Conservation (phyloP, 2,888 invertebrate species). For the Lutraria lutraria region DNA sequence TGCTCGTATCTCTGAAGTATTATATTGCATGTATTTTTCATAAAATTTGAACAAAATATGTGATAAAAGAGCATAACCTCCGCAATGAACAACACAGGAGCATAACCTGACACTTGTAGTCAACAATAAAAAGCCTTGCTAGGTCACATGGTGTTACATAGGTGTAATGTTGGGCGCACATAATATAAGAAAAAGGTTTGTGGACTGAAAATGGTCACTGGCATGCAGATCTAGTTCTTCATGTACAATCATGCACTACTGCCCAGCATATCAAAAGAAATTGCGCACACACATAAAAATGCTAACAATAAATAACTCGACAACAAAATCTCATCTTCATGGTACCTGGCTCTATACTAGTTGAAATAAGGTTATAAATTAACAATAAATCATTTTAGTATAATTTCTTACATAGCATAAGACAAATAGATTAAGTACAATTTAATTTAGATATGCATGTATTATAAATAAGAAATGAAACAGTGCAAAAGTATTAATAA, state of each 20-base stretch:
- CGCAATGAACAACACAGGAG: no score
- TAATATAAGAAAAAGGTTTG: neutral
- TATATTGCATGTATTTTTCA: no score
- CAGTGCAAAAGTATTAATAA: neutral
- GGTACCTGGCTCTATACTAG: neutral
- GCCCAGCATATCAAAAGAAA: conserved; percentile 35
- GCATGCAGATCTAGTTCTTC: neutral
- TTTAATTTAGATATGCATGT: neutral
- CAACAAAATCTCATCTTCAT: neutral
- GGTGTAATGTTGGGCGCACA: conserved; percentile 32
- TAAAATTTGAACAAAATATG: no score
- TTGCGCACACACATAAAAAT: conserved; percentile 28
- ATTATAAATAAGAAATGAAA: neutral
- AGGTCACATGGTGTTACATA: conserved; percentile 4
- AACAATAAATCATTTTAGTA: neutral
- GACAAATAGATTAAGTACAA: neutral
- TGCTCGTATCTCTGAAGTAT: neutral
- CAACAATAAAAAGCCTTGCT: conserved; percentile 6
- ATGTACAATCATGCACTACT: conserved; percentile 40
- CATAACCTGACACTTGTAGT: neutral
- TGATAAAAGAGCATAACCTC: no score
- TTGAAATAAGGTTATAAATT: neutral
- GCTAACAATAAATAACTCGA: neutral
- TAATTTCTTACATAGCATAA: neutral
- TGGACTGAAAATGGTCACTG: neutral